These are phyloP conservation scores for Sphecodes monilicornis DNA, from an alignment of 2,888 invertebrate genomes.

Conservation along the genomic window DNA sequence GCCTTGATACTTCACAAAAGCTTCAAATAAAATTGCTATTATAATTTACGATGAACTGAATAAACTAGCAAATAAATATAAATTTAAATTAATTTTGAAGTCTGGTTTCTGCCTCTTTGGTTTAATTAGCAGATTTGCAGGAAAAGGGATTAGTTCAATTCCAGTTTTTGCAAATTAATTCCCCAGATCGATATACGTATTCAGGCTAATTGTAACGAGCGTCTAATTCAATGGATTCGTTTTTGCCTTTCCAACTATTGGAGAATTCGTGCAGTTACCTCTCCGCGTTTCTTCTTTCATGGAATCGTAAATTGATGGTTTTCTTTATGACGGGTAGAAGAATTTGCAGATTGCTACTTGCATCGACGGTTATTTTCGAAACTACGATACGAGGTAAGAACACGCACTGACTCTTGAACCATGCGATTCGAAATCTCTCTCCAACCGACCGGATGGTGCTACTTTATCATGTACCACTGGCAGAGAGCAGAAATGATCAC, in stretches of 20 bases:
- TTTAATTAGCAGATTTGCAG: background rate
- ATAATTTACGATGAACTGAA: background rate
- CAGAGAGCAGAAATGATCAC: background rate
- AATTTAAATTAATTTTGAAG: background rate
- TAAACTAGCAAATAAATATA: background rate
- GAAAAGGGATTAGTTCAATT: background rate
- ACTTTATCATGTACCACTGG: background rate
- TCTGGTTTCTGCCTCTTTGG: background rate
- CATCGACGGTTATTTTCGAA: constrained; percentile 18
- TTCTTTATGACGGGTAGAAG: background rate
- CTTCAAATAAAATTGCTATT: background rate
- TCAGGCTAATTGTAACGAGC: background rate
- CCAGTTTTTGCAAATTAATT: background rate
- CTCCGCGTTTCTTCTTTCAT: background rate
- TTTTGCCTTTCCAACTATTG: background rate
- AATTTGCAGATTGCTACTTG: constrained; percentile 33
- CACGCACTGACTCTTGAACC: constrained; percentile 25
- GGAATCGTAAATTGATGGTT: constrained; percentile 29
- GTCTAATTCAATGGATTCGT: background rate
- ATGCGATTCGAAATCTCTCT: background rate
- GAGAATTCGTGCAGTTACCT: background rate
- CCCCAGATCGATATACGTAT: background rate
- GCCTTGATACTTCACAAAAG: no score
- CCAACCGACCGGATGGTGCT: background rate
- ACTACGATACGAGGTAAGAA: background rate